Evolutionary conservation across 2,888 invertebrate genomes (phyloP), one percentile per base, ranked within the genome.

Genomic region (Anarsia innoxiella): DNA sequence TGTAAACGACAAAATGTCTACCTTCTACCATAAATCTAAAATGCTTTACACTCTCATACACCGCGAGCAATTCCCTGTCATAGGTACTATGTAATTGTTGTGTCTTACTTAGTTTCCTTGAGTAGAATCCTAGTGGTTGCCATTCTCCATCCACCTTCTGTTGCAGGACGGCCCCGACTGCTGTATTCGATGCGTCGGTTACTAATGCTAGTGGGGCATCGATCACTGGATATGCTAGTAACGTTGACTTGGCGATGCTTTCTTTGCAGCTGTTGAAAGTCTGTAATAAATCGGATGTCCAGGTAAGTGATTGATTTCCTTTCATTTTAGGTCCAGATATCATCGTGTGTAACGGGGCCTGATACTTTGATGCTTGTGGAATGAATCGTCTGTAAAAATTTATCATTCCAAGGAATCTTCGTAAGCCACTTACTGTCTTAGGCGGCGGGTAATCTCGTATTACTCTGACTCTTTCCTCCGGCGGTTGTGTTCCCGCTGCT

Each of bases 21-120:
- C 59, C 67, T 50, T 79, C 75, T 0, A 76, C 26, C 51, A 68
- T 55, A 16, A 65, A 51, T 4, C 59, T 44, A 44, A 72, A 73
- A 39, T 66, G 46, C 32, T 56, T 56, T 0, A 74, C 48, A 0
- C 61, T 59, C 32, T 51, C 42, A 36, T 69, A 75, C 2, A 65
- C 59, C 0, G 68, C 71, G 2, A 68, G 45, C 0, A 78, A 53
- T 45, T 74, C 68, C 0, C 52, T 37, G 36, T 78, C 70, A 40
- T 71, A 75, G 1, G 65, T 49, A 12, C 55, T 49, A 58, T 57
- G 54, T 12, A 63, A 67, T 9, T 19, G 31, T 40, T 77, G 59
- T 0, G 64, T 38, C 2, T 51, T 37, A 12, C 39, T 53, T 0
- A 74, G 44, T 26, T 65, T 68, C 27, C 45, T 48, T 1, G 66